Base-by-base conservation (phyloP, 1,140 invertebrate genomes). In the Papilio aristodemus region DNA sequence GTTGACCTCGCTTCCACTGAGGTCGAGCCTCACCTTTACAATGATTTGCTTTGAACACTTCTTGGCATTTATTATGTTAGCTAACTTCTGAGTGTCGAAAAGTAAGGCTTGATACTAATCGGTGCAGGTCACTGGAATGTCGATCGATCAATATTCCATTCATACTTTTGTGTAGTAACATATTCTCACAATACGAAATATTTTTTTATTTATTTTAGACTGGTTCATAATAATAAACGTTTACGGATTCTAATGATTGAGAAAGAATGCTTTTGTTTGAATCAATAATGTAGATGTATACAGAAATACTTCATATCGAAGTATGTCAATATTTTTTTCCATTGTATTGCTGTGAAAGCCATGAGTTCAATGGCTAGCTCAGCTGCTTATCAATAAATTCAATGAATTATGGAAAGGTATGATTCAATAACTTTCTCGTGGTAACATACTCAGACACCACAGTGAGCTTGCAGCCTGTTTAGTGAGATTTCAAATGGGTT, bases 1-100 rank as follows among this genome's bases (percentile, higher is more conserved):
- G 58, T 60, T 60, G 58, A 60, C 58, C 58, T 60, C 58, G 58
- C 58, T 37, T 36, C 58, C 32, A 36, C 32, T 36, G 36, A 60
- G 58, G 58, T 60, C 58, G 58, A 38, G 46, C 46, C 46, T 50
- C 46, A 50, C 58, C 36, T 60, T 38, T 19, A 58, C 37, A 60
- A 14, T 60, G 27, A 36, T 60, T 36, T 32, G 58, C 58, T 60
- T 60, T 60, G 58, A 60, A 32, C 14, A 60, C 17, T 60, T 60
- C 58, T 60, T 60, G 27, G 25, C 32, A 60, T 60, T 60, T 60
- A 60, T 60, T 60, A 37, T n/a, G 58, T 36, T 32, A 36, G 27
- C 10, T n/a, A 46, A 46, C 14, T 19, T 46, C 25, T 60, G 58
- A 13, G 2, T 60, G 25, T 60, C 58, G 58, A 36, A 59, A 60